Conservation (phyloP, 2,113 vertebrate species). For the Equus quagga region DNA sequence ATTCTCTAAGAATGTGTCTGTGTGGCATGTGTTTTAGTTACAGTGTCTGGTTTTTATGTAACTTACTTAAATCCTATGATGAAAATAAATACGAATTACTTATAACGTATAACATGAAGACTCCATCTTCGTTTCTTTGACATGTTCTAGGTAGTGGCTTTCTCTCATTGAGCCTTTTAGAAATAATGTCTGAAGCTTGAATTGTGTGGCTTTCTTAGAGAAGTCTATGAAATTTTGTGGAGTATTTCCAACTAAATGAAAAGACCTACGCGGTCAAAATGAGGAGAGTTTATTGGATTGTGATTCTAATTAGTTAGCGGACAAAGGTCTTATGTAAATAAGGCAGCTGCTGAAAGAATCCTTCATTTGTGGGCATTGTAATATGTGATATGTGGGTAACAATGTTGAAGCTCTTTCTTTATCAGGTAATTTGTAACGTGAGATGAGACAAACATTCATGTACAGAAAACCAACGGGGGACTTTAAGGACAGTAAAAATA, state of each 20-base stretch:
- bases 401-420: neutral
- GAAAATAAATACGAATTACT: neutral
- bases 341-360: neutral
- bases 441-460: neutral
- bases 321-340: constrained; percentile 8
- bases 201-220: constrained; percentile 15
- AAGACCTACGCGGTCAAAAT: neutral
- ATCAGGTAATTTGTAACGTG: neutral
- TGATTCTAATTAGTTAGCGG: neutral
- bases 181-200: neutral
- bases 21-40: constrained; percentile 1
- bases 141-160: neutral
- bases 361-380: neutral
- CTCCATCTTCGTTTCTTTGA: neutral
- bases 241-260: neutral
- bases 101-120: neutral
- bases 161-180: neutral
- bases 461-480: neutral
- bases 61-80: neutral
- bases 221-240: neutral
- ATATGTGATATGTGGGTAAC: neutral
- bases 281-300: neutral
- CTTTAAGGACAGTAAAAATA: neutral
- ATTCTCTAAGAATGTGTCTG: neutral
- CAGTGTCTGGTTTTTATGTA: constrained; percentile 37